A percentile compares a stretch with the other conserved stretches of the same genome.
Evolutionary conservation across 1,140 invertebrate genomes (phyloP).

Genomic region (Lysiphlebus fabarum): DNA sequence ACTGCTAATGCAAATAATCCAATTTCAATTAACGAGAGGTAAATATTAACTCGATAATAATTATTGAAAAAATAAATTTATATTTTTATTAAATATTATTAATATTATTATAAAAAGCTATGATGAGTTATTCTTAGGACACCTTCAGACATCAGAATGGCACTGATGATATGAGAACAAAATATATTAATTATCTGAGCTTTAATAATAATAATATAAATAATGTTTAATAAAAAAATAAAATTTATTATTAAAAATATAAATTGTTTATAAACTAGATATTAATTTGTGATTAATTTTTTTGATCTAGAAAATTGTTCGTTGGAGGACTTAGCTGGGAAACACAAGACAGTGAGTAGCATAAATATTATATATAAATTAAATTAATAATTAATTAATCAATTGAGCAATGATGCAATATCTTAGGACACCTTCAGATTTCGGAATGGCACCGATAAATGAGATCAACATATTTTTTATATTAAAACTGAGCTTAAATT

Average conservation of each 20-base stretch:
- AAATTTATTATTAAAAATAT: too few species aligned
- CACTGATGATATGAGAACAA: too few species aligned
- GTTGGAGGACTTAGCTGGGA: slow-evolving; percentile 96
- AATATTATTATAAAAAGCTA: background rate
- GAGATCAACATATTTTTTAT: slow-evolving; percentile 32
- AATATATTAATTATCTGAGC: too few species aligned
- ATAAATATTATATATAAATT: slow-evolving; percentile 1
- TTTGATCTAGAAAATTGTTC: slow-evolving; percentile 91
- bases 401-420: slow-evolving; percentile 38
- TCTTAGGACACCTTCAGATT: slow-evolving; percentile 52
- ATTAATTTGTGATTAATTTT: slow-evolving; percentile 42
- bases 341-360: slow-evolving; percentile 90
- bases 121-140: too few species aligned
- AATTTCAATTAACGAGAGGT: slow-evolving; percentile 53
- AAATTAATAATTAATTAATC: slow-evolving; percentile 19
- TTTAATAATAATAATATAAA: too few species aligned
- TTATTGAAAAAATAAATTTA: slow-evolving; percentile 28
- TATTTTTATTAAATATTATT: slow-evolving; percentile 25
- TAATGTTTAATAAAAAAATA: too few species aligned
- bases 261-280: too few species aligned
- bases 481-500: slow-evolving; percentile 27
- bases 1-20: slow-evolving; percentile 41
- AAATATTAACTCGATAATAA: slow-evolving; percentile 31
- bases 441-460: slow-evolving; percentile 42
- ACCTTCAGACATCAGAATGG: too few species aligned